phyloP scores from a whole-genome alignment of 2,113 vertebrate species.

The Camelus dromedarius region DNA sequence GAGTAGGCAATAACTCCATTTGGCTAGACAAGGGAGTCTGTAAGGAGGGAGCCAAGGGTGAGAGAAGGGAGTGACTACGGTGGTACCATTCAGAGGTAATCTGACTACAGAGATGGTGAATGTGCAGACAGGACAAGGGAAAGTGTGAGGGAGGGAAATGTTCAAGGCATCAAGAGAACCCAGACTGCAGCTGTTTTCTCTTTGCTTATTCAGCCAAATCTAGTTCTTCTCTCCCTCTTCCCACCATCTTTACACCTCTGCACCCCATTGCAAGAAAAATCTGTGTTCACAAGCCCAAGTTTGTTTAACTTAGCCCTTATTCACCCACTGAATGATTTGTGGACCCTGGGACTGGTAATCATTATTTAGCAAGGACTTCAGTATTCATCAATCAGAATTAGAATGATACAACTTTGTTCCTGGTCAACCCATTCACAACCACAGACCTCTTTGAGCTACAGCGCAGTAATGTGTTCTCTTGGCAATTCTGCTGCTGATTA shows the following conservation, averaged over 20 bases:
- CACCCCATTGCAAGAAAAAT: not conserved
- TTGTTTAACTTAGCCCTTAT: conserved; percentile 18
- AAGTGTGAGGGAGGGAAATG: not conserved
- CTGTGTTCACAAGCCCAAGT: not conserved
- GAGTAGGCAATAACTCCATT: not conserved
- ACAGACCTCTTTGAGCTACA: conserved; percentile 18
- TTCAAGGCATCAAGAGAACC: not conserved
- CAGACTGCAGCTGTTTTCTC: not conserved
- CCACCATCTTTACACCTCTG: not conserved
- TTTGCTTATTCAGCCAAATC: not conserved
- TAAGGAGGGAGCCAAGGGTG: not conserved
- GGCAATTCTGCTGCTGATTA: conserved; percentile 50
- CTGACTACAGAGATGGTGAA: not conserved
- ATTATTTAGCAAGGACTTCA: conserved; percentile 61
- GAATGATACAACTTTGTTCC: conserved; percentile 55
- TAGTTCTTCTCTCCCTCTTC: not conserved
- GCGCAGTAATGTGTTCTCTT: not conserved
- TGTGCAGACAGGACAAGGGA: not conserved
- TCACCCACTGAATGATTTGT: not conserved
- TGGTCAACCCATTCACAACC: not conserved
- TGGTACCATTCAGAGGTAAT: not conserved
- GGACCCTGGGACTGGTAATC: not conserved
- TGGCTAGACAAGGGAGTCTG: not conserved
- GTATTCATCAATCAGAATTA: conserved; percentile 33
- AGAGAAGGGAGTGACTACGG: not conserved